Evolutionary conservation across 2,888 invertebrate genomes (phyloP), one percentile per base, ranked within the genome.

Genomic region (Tortrix viridana): DNA sequence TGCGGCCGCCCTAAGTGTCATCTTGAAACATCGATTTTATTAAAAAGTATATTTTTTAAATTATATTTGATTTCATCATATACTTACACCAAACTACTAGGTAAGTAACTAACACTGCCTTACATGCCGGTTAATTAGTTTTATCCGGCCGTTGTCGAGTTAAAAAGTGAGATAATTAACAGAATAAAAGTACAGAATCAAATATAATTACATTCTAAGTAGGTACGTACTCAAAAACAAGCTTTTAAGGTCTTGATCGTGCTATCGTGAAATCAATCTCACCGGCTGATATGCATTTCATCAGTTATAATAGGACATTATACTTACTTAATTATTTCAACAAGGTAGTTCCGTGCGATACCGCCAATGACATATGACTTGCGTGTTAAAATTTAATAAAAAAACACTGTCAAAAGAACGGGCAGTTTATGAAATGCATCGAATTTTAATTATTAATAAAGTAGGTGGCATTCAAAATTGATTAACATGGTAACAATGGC

Each of bases 371-470:
- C 50, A 41, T 26, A 62, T 57, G 56, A 52, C 38, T 57, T n/a
- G 41, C 26, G 37, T 37, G 37, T 52, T 32, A 20, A 43, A 52
- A 63, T 48, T 53, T 20, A 58, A 58, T 53, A 63, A 63, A 62
- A 60, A 55, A 56, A 50, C 46, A 49, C 23, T 1, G 44, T 37
- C 53, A 47, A 48, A 63, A 58, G 57, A 44, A 38, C 37, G n/a
- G 44, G 16, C 61, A 43, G 56, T 62, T 62, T 62, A 41, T 50
- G 46, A 62, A 58, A 58, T 63, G 41, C 57, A 57, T 38, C 38
- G 52, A 53, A 57, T 63, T 63, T 63, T 63, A 63, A 63, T 63
- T 63, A 58, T 47, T 18, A 48, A 58, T 63, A 53, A 57, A 58
- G 57, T 63, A 48, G 32, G 47, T 63, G 58, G 47, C 57, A 57